phyloP scores from a whole-genome alignment of 1,140 invertebrate genomes.

The Aricia agestis region DNA sequence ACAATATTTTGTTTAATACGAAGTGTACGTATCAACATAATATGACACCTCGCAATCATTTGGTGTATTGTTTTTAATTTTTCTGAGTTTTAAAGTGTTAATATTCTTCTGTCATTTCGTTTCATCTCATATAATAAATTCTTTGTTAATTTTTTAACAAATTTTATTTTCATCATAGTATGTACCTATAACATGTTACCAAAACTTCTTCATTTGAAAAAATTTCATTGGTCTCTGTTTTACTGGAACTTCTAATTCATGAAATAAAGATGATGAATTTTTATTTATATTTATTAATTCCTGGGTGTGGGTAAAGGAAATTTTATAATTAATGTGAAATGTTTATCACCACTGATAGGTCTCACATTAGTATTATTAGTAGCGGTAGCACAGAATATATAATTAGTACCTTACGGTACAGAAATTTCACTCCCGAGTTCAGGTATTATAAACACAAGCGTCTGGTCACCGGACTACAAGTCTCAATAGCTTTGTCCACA shows the following conservation, averaged over 20 bases:
- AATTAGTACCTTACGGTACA: too few relatives aligned
- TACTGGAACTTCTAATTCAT: conserved; percentile 63
- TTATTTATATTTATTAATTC: conserved; percentile 31
- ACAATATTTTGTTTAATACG: conserved; percentile 27
- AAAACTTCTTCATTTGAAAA: conserved; percentile 47
- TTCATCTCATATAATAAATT: conserved; percentile 15
- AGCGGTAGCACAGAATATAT: too few relatives aligned
- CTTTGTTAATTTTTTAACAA: conserved; percentile 27
- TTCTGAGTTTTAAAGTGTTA: conserved; percentile 11
- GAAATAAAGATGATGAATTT: conserved; percentile 69
- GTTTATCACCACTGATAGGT: too few relatives aligned
- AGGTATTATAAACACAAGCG: too few relatives aligned
- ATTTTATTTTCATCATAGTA: conserved; percentile 28
- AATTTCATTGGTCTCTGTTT: conserved; percentile 54
- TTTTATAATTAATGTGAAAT: too few relatives aligned
- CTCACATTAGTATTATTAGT: too few relatives aligned
- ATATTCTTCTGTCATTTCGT: conserved; percentile 7
- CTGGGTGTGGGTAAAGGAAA: background rate
- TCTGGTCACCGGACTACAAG: too few relatives aligned
- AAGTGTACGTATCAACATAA: conserved; percentile 15
- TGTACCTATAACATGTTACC: conserved; percentile 49
- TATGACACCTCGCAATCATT: conserved; percentile 41
- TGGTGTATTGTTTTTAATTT: conserved; percentile 30
- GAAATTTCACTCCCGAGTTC: too few relatives aligned
- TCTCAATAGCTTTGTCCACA: too few relatives aligned